Percentiles rank a stretch among this genome's conserved stretches.
Evolutionary conservation across 2,797 vertebrate species (phyloP).

Genomic region (Pseudochirops cupreus): DNA sequence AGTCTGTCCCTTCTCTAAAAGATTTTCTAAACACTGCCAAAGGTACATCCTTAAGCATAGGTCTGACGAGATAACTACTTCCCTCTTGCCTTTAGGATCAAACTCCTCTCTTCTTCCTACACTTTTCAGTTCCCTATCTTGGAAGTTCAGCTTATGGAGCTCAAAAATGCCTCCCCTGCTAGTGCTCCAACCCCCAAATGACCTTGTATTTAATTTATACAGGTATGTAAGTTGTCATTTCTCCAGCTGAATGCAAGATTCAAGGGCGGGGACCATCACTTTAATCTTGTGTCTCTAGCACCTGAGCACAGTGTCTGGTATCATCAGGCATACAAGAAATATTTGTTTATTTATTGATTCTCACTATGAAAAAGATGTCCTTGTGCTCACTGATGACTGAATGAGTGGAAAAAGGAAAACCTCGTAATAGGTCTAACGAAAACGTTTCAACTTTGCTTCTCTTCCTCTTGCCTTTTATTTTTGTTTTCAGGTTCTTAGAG

Average conservation of each 20-base stretch:
- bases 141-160: neutral
- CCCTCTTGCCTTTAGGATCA: neutral
- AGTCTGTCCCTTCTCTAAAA: neutral
- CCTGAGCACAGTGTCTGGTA: slow-evolving; percentile 24
- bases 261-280: neutral
- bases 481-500: slow-evolving; percentile 6
- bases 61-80: neutral
- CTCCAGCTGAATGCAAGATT: neutral
- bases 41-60: neutral
- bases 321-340: neutral
- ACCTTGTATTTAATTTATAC: neutral
- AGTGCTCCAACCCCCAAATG: neutral
- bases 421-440: neutral
- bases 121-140: neutral
- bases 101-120: neutral
- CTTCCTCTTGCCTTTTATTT: slow-evolving; percentile 27
- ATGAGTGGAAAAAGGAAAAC: neutral
- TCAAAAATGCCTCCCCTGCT: neutral
- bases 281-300: neutral
- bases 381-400: neutral
- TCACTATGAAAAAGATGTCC: neutral
- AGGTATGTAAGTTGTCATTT: neutral
- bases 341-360: slow-evolving; percentile 46
- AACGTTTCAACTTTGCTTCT: slow-evolving; percentile 48
- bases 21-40: neutral